Conservation (phyloP, 2,113 vertebrate genomes). For the Aptenodytes forsteri region DNA sequence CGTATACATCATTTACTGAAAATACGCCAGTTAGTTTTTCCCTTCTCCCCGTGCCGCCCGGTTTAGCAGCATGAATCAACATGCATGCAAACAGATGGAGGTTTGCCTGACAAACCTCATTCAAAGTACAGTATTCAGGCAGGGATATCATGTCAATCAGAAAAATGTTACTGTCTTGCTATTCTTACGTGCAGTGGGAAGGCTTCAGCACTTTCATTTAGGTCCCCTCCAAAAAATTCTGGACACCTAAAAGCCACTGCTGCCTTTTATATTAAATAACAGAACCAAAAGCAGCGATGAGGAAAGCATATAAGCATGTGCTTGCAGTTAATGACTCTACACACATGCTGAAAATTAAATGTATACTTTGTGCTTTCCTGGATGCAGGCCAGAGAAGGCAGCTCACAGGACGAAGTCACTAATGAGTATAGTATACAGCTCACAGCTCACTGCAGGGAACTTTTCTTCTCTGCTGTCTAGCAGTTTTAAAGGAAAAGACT, state of each 20-base stretch:
- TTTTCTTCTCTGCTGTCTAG: neutral
- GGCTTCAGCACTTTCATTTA: neutral
- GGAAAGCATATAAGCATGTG: neutral
- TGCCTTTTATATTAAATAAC: neutral
- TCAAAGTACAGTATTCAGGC: neutral
- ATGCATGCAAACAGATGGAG: neutral
- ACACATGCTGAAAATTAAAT: slow-evolving; percentile 48
- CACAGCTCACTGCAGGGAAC: neutral
- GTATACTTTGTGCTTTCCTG: slow-evolving; percentile 26
- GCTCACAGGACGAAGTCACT: neutral
- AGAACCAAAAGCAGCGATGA: neutral
- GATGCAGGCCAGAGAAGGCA: neutral
- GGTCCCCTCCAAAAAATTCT: neutral
- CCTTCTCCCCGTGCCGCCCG: neutral
- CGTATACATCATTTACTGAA: neutral
- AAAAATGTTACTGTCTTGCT: neutral
- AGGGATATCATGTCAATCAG: neutral
- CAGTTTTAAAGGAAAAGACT: neutral
- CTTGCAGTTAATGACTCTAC: neutral
- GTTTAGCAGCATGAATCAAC: neutral
- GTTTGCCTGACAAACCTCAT: neutral
- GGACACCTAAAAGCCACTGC: neutral
- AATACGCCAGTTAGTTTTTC: neutral
- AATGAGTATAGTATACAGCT: neutral
- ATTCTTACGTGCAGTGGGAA: neutral